Evolutionary conservation across 1,140 invertebrate species (phyloP).

Genomic region (Bombus terrestris): DNA sequence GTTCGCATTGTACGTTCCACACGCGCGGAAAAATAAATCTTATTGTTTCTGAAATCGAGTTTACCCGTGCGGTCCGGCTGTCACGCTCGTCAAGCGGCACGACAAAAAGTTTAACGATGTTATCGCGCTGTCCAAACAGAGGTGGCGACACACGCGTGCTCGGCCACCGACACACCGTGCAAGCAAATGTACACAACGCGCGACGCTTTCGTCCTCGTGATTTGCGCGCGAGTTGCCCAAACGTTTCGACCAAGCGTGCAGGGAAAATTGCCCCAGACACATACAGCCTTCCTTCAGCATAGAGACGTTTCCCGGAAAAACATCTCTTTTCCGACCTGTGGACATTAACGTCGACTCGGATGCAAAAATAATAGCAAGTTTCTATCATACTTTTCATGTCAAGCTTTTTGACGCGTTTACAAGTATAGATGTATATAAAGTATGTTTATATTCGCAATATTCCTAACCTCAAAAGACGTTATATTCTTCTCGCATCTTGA

Average conservation of each 20-base stretch:
- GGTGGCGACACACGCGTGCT: constrained; percentile 48
- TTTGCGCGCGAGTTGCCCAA: constrained; percentile 9
- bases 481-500: neutral
- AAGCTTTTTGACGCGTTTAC: neutral
- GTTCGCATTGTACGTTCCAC: constrained; percentile 32
- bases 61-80: constrained; percentile 64
- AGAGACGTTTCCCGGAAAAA: constrained; percentile 6
- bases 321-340: neutral
- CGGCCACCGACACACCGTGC: constrained; percentile 6
- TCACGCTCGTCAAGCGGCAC: constrained; percentile 64
- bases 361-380: neutral
- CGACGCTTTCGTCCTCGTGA: constrained; percentile 41
- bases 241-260: constrained; percentile 2
- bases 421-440: too few relatives aligned
- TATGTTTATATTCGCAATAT: neutral
- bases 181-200: constrained; percentile 54
- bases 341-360: constrained; percentile 3
- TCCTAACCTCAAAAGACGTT: neutral
- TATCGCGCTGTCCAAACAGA: constrained; percentile 69
- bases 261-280: constrained; percentile 12
- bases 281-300: neutral
- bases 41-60: constrained; percentile 70
- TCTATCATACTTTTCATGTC: neutral
- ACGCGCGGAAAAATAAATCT: constrained; percentile 69
- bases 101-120: constrained; percentile 70